Evolutionary conservation across 1,140 invertebrate genomes (phyloP), one percentile per base, ranked within the genome.

Genomic region (Drosophila bifasciata): DNA sequence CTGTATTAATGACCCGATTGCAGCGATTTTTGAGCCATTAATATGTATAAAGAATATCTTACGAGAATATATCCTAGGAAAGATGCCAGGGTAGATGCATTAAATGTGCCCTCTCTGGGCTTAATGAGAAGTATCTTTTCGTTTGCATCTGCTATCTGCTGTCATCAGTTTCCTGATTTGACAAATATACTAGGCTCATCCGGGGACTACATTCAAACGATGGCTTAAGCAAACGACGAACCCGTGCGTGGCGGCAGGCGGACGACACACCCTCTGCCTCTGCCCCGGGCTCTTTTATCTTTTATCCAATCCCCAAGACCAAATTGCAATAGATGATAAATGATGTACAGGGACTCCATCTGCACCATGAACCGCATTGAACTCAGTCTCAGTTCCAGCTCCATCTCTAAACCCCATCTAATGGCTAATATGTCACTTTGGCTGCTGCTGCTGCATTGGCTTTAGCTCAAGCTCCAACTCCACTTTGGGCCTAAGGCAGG

Each of bases 311-410:
- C 25, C 39, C 51, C 40, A 21, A 70, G 28, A 77, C 62, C 71
- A 76, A 86, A 86, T 85, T 86, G 81, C 81, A 86, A 86, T 86
- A 52, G 78, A 77, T 86, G 83, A 86, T 81, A 88, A 86, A 86
- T 88, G 81, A 88, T 81, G 73, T 48, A 41, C 59, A 70, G 55
- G 58, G 67, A 73, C 69, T 74, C 71, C 71, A 66, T 75, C 60
- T 75, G 71, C 71, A 58, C 70, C 60, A 52, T 75, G 32, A 75
- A 67, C 71, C 72, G 71, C 72, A 75, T 75, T 64, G 70, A 74
- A 74, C 71, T 50, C 49, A 55, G 44, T 19, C 61, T 28, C 43
- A 6, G 19, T 8, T 51, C 50, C 39, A 60, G 9, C 25, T 5
- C 15, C 41, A 28, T 6, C 55, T 58, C 50, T 40, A n/a, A 45